Evolutionary conservation across 2,797 vertebrate genomes (phyloP), one percentile per base, ranked within the genome.

Genomic region (Diglossa cyanea): DNA sequence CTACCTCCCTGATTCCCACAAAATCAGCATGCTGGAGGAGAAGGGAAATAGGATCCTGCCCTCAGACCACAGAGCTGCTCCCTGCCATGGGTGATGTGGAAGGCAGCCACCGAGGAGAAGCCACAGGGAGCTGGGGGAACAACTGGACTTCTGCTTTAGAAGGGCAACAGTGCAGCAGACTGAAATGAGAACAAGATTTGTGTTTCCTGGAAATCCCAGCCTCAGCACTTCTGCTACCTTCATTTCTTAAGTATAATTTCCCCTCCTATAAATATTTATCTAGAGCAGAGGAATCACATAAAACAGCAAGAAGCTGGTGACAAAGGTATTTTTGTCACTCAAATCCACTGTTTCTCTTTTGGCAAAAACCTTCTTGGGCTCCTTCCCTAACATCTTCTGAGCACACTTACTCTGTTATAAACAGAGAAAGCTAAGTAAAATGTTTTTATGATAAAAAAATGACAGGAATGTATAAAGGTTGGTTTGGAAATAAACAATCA

Each of bases 241-340:
- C 24, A 37, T 81, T 91, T 77, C 77, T 85, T 65, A 81, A 86
- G 57, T 82, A 90, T 71, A 66, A 95, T 93, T 95, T 97, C 88
- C 75, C 33, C 47, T 80, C 75, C 77, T 80, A 90, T 92, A 93
- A 94, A 96, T 94, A 97, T 93, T 92, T 88, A 90, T 82, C 65
- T 48, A 50, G 62, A 91, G 70, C 40, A 90, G 58, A 89, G 33
- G 48, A 90, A 93, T 51, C 48, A 47, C 28, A 86, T 90, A 91
- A 94, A 94, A 33, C 39, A 80, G 67, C 15, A 80, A 73, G 54
- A 74, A 83, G 55, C 1, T 90, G 53, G 81, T 94, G 87, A 86
- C 68, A 94, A 94, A 91, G 39, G 75, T 80, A 65, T 42, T 70
- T 47, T 83, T 58, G 54, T 68, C 65, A 30, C 30, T 88, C 6